These are phyloP conservation scores for Cossypha heuglini DNA, from an alignment of 2,797 vertebrate genomes.

Conservation along the genomic window DNA sequence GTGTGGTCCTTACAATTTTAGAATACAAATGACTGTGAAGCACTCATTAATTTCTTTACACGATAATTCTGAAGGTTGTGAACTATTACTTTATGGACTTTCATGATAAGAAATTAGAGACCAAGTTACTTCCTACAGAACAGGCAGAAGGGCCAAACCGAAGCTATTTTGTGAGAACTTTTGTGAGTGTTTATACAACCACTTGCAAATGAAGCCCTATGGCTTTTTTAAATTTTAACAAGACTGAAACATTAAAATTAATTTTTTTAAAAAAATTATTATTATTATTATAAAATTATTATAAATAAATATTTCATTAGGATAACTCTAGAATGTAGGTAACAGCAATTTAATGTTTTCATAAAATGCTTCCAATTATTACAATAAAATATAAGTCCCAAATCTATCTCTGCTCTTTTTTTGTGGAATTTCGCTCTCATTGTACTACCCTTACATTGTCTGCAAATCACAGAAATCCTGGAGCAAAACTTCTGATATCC, in stretches of 20 bases:
- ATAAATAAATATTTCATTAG: not conserved
- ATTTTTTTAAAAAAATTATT: not conserved
- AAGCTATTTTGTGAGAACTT: not conserved
- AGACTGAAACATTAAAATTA: not conserved
- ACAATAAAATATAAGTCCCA: not conserved
- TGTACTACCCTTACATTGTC: not conserved
- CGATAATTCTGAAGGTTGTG: not conserved
- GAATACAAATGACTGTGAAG: not conserved
- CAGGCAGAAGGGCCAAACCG: not conserved
- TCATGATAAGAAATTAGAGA: not conserved
- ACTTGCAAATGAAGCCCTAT: not conserved
- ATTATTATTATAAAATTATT: not conserved
- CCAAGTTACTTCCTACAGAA: not conserved
- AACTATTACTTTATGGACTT: not conserved
- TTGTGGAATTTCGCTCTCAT: not conserved
- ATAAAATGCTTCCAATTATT: not conserved
- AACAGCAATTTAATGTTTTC: not conserved
- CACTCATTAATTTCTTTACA: not conserved
- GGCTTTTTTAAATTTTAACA: not conserved
- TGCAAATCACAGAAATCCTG: not conserved
- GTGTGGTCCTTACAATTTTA: not conserved
- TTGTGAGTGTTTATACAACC: not conserved
- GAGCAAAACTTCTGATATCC: not conserved
- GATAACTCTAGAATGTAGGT: not conserved
- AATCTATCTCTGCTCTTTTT: not conserved